Base-by-base conservation (phyloP, 2,797 vertebrate genomes). In the Sternotherus odoratus region DNA sequence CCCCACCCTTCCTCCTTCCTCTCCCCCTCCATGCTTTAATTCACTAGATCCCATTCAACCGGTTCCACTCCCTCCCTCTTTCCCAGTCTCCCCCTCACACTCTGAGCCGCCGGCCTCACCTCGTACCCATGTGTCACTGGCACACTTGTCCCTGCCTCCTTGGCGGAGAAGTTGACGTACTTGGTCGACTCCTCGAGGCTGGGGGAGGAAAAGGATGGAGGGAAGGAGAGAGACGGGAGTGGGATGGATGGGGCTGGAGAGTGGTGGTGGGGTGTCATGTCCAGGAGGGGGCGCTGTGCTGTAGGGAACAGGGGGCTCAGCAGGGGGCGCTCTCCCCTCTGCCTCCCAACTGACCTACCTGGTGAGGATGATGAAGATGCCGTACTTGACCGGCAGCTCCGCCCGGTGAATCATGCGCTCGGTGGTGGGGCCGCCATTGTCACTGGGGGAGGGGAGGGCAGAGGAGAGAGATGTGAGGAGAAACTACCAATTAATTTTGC, bases 361-460 rank as follows among this genome's bases (percentile, higher is more conserved):
- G 94, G 79, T 94, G 63, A 98, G 89, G 49, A 97, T 95, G 15
- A 98, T 8, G 89, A 97, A 98, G 95, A 99, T 96, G 28, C 97
- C 97, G 12, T 98, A 99, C 82, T 98, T 99, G 66, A 99, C 98
- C 16, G 95, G 93, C 51, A 99, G 97, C n/a, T 11, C 79, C 91
- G 91, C 95, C 5, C 3, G 92, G 94, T 91, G 95, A 89, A 92
- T 89, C 3, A 95, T 97, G 82, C 97, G 86, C 13, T 96, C 82
- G 50, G 92, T 97, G 50, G 13, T 60, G 16, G 93, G 60, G 36
- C 85, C 57, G 48, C 92, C 95, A 86, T 97, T 97, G 49, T 97
- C 97, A 94, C 97, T 97, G 89, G 36, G 30, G 87, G 80, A 93
- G 36, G 78, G 30, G 26, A 79, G 75, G 75, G 10, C 36, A 69